Conservation (phyloP, 2,888 invertebrate genomes). For the Troides aeacus region DNA sequence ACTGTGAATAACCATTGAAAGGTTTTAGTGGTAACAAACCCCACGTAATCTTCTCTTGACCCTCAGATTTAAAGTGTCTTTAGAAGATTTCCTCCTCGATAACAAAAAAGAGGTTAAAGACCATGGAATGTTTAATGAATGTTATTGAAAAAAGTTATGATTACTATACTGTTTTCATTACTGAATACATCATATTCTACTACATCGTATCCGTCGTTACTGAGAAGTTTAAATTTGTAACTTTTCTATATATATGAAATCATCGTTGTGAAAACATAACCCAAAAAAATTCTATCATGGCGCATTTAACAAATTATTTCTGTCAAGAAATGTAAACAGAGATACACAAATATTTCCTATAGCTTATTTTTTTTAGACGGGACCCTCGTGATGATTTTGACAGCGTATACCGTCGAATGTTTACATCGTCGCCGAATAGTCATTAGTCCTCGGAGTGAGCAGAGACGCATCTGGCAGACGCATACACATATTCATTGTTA, state of each 20-base stretch:
- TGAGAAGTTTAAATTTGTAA: neutral
- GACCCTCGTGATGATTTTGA: slow-evolving; percentile 64
- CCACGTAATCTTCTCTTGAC: too few species aligned
- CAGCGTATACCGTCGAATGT: slow-evolving; percentile 64
- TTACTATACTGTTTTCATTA: too few species aligned
- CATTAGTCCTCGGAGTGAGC: slow-evolving; percentile 71
- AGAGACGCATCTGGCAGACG: slow-evolving; percentile 66
- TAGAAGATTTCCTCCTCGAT: too few species aligned
- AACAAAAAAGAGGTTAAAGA: too few species aligned
- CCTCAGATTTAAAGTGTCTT: too few species aligned
- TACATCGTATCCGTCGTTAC: neutral
- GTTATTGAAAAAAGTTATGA: too few species aligned
- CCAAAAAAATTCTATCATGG: neutral
- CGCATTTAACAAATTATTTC: slow-evolving; percentile 11
- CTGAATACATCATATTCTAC: neutral
- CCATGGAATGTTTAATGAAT: too few species aligned
- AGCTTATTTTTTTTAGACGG: slow-evolving; percentile 46
- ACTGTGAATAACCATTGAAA: too few species aligned
- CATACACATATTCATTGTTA: slow-evolving; percentile 43
- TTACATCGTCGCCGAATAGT: slow-evolving; percentile 72
- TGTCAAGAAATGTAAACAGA: slow-evolving; percentile 38
- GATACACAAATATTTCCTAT: slow-evolving; percentile 46
- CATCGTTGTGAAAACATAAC: neutral
- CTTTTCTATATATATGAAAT: neutral
- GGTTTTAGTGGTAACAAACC: too few species aligned